Evolutionary conservation across 2,797 vertebrate genomes (phyloP), one percentile per base, ranked within the genome.

Genomic region (Hyperoplus lanceolatus): DNA sequence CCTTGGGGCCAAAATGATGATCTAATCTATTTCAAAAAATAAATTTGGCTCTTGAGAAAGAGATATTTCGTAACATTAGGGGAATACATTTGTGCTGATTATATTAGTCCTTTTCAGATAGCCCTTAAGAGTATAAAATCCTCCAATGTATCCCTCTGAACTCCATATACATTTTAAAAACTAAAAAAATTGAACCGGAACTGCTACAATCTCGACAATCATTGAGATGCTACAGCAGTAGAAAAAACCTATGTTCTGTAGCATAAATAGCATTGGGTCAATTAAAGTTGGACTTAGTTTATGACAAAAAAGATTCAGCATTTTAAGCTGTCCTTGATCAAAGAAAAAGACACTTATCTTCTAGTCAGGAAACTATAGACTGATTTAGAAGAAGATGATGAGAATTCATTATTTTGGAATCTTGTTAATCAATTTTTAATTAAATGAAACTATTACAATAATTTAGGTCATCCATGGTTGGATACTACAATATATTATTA

Each of bases 121-220:
- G 91, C 92, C 91, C 91, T 93, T 92, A 29, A 29, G 29, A 29
- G 43, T 72, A 68, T 58, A 80, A 43, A 86, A 73, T 79, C 72
- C 59, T 79, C 42, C 7, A 8, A 21, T 49, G 53, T 65, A 48
- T 86, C 77, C 29, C 61, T 77, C 45, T 68, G 9, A 85, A 70
- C 21, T 73, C 36, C 18, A 54, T 29, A 70, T n/a, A 67, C 55
- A 18, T 18, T 55, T 66, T 13, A n/a, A 14, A 55, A 81, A 55
- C n/a, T 48, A 55, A 62, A 57, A 73, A 54, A 66, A 48, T 64
- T 21, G 36, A 39, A 73, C 70, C 73, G 68, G 57, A 79, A 80
- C 85, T 89, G 87, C 89, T 91, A 92, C 88, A 83, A 43, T 84
- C 78, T 73, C 68, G 63, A 84, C 70, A 38, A 68, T 68, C 75